Conservation (phyloP, 2,797 vertebrate genomes). For the Cyprinodon diabolis region DNA sequence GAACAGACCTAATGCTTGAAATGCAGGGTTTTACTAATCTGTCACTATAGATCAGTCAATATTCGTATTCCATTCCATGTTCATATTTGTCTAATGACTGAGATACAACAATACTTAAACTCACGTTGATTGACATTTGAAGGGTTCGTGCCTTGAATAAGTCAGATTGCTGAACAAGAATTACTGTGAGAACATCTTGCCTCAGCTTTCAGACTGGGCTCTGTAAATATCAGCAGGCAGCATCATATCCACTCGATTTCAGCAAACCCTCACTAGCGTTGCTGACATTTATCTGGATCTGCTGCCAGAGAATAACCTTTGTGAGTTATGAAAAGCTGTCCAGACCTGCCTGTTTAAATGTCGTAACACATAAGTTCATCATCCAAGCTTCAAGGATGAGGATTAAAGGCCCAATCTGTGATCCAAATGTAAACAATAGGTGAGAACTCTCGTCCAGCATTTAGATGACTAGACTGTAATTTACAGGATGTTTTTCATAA, state of each 20-base stretch:
- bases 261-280: conserved; percentile 49
- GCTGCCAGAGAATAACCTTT: conserved; percentile 74
- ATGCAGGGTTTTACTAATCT: too few relatives aligned
- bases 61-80: too few relatives aligned
- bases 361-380: conserved; percentile 73
- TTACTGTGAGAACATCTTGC: conserved; percentile 29
- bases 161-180: conserved; percentile 24
- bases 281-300: conserved; percentile 77
- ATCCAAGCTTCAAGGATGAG: conserved; percentile 44
- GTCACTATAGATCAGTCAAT: too few relatives aligned
- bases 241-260: conserved; percentile 66
- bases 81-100: too few relatives aligned
- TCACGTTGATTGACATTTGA: conserved; percentile 34
- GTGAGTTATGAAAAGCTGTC: conserved; percentile 69
- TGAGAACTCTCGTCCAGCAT: background rate
- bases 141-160: conserved; percentile 14
- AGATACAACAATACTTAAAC: conserved; percentile 4
- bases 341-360: conserved; percentile 67
- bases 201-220: conserved; percentile 34
- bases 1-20: too few relatives aligned
- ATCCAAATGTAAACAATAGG: conserved; percentile 54
- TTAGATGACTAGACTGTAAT: conserved; percentile 21
- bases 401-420: conserved; percentile 55
- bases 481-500: background rate
- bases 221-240: conserved; percentile 69